phyloP scores from a whole-genome alignment of 2,113 vertebrate species.

The Vicugna pacos region DNA sequence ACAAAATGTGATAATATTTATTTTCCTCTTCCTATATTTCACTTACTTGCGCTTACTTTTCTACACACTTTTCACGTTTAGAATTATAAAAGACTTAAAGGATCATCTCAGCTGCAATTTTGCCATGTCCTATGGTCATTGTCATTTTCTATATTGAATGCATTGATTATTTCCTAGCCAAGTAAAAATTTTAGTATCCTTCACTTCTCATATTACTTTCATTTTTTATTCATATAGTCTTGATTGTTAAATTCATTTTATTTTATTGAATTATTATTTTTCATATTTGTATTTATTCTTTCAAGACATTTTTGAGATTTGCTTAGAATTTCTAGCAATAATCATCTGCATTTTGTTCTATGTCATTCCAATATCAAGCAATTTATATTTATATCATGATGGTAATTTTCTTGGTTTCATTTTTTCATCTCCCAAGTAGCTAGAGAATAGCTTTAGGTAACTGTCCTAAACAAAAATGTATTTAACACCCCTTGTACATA shows the following conservation, averaged over 20 bases:
- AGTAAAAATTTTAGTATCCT: neutral
- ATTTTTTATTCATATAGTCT: neutral
- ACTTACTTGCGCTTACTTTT: neutral
- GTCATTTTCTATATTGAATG: neutral
- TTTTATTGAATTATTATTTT: neutral
- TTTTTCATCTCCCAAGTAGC: neutral
- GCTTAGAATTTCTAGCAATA: neutral
- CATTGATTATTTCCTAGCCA: neutral
- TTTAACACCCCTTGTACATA: neutral
- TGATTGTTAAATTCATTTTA: neutral
- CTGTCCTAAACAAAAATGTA: neutral
- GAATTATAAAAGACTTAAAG: neutral
- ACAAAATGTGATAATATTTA: neutral
- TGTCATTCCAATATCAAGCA: neutral
- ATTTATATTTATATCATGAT: neutral
- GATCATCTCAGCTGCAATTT: neutral
- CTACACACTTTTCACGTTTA: neutral
- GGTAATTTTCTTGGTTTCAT: neutral
- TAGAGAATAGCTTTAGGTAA: neutral
- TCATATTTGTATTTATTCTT: neutral
- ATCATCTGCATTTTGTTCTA: slow-evolving; percentile 14
- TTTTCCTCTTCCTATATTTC: neutral
- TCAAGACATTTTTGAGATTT: neutral
- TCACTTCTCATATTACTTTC: neutral
- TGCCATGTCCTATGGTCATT: neutral